Conservation (phyloP, 1,140 invertebrate genomes). For the Cherax quadricarinatus region DNA sequence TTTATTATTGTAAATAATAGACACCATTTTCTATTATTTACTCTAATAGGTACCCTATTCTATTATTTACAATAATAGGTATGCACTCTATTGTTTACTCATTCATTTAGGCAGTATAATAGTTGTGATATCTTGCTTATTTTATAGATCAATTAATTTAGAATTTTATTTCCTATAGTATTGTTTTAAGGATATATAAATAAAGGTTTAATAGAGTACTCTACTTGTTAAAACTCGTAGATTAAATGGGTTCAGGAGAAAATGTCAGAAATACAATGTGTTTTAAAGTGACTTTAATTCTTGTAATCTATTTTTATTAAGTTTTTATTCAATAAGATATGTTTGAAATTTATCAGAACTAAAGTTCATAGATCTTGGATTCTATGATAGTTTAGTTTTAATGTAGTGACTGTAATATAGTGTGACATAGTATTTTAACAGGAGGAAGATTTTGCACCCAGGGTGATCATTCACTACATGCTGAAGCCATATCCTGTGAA, state of each 20-base stretch:
- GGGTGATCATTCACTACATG: slow-evolving; percentile 18
- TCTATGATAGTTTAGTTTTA: not conserved
- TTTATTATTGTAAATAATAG: too few relatives aligned
- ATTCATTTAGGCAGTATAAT: not conserved
- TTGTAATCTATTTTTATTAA: too few relatives aligned
- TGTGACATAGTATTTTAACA: slow-evolving; percentile 5
- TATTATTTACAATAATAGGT: too few relatives aligned
- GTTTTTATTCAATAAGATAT: not conserved
- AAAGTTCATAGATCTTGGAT: not conserved
- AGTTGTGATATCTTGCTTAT: not conserved
- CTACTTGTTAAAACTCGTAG: too few relatives aligned
- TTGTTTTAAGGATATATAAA: not conserved
- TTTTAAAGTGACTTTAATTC: too few relatives aligned
- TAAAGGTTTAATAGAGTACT: not conserved
- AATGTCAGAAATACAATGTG: too few relatives aligned
- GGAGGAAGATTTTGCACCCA: slow-evolving; percentile 14
- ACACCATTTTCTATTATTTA: too few relatives aligned
- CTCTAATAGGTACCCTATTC: too few relatives aligned
- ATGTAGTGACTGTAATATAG: not conserved
- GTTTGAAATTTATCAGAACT: not conserved
- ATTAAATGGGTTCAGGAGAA: too few relatives aligned
- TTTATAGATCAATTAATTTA: not conserved
- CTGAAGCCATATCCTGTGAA: slow-evolving; percentile 35
- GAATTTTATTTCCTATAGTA: not conserved
- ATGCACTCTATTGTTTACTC: not conserved